Conservation (phyloP, 2,113 vertebrate genomes). For the Hystrix cristata region DNA sequence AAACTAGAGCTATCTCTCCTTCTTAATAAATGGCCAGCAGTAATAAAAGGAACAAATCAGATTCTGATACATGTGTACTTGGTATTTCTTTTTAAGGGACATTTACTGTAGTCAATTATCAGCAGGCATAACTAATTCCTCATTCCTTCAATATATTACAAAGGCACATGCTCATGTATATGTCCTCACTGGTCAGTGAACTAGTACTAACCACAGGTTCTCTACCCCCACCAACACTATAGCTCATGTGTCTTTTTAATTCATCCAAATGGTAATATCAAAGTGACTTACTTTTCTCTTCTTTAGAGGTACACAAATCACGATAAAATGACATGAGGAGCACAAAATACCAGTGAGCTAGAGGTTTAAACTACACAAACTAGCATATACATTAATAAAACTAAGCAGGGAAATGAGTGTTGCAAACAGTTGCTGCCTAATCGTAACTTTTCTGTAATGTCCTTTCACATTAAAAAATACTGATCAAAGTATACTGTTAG, state of each 20-base stretch:
- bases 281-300: constrained; percentile 24
- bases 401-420: constrained; percentile 57
- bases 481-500: constrained; percentile 46
- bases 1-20: constrained; percentile 88
- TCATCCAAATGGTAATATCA: constrained; percentile 13
- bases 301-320: not conserved
- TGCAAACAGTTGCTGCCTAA: constrained; percentile 29
- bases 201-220: not conserved
- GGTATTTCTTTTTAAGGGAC: constrained; percentile 87
- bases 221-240: not conserved
- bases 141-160: not conserved
- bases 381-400: constrained; percentile 21
- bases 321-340: constrained; percentile 36
- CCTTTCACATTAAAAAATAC: constrained; percentile 55
- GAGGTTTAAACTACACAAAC: constrained; percentile 21
- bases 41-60: constrained; percentile 89
- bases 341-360: not conserved
- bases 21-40: constrained; percentile 90
- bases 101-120: constrained; percentile 81
- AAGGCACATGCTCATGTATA: not conserved
- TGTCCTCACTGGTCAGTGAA: not conserved
- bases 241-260: not conserved
- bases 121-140: constrained; percentile 67
- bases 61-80: constrained; percentile 83
- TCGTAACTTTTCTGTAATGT: constrained; percentile 21